These are phyloP conservation scores for Molanna angustata DNA, from an alignment of 2,888 invertebrate genomes.

Conservation along the genomic window DNA sequence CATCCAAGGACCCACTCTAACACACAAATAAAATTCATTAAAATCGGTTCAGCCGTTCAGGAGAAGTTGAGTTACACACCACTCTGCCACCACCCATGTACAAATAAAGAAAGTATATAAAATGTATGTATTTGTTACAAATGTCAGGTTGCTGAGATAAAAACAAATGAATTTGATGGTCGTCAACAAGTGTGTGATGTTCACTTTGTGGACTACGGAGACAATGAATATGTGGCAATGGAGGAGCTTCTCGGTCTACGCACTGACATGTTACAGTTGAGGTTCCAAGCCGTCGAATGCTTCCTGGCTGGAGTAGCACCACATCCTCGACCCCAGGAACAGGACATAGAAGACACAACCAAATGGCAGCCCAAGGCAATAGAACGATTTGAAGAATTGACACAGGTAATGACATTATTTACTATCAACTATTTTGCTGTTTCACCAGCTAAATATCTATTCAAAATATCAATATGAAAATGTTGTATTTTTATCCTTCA, in stretches of 20 bases:
- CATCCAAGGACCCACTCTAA: no score
- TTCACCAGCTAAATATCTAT: no score
- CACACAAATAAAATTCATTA: no score
- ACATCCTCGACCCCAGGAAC: conserved; percentile 37
- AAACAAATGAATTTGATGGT: conserved; percentile 60
- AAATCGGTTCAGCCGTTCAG: no score
- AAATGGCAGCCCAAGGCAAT: conserved; percentile 62
- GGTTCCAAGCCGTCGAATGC: conserved; percentile 82
- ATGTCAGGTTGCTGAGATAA: conserved; percentile 66
- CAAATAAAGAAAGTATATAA: no score
- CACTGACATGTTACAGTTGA: conserved; percentile 69
- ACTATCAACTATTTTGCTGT: no score
- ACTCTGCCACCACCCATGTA: no score
- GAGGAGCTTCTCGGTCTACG: conserved; percentile 69
- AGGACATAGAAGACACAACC: conserved; percentile 37
- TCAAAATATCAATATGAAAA: no score
- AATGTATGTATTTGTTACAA: no score
- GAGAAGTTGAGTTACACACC: no score
- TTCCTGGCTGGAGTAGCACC: conserved; percentile 73
- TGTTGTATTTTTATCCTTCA: no score
- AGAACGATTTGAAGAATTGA: conserved; percentile 66
- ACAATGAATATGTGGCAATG: conserved; percentile 66
- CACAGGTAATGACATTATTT: no score
- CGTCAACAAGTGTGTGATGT: conserved; percentile 64
- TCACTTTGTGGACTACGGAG: conserved; percentile 87